Evolutionary conservation across 2,113 vertebrate genomes (phyloP), one percentile per base, ranked within the genome.

Genomic region (Bucco capensis): DNA sequence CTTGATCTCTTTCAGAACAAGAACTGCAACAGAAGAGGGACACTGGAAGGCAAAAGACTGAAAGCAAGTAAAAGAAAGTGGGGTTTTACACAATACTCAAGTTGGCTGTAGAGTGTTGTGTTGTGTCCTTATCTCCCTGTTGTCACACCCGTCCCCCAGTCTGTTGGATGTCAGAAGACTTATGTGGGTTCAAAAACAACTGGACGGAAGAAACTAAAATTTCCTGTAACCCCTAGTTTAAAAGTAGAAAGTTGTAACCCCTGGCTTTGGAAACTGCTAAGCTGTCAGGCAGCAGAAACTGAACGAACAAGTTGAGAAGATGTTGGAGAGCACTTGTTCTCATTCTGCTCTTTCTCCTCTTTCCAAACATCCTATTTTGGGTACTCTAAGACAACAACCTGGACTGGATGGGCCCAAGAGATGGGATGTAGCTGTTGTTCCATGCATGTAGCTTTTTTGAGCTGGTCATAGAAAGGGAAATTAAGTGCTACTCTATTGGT

Each of bases 111-210:
- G 23, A 0, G 1, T 30, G 8, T 35, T 77, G 17, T 49, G 9
- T 25, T 23, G 6, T 18, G 38, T 23, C 31, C 40, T 15, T 42
- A 15, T 12, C 40, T 15, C 40, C 40, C 11, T 42, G 40, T 33
- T 3, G 3, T 5, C 10, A 19, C 27, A 3, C 12, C 38, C 11
- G 4, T 14, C 11, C 4, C 25, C 9, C 3, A 13, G 23, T 42
- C 44, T 84, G 8, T 38, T 51, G 30, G 5, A 6, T 64, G 14
- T 71, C 38, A 71, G 56, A 74, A 86, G 42, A 24, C 10, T 40
- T 53, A 15, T 1, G 1, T 14, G 25, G 4, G 28, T 83, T 78
- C 53, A 37, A 60, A 84, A 93, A 57, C 10, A 24, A 17, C n/a
- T 19, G 21, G 4, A 8, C 49, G 10, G 44, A 85, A 66, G 30